Percentiles rank a stretch among this genome's conserved stretches.
phyloP scores from a whole-genome alignment of 2,888 invertebrate genomes.

The Drosophila pegasa region DNA sequence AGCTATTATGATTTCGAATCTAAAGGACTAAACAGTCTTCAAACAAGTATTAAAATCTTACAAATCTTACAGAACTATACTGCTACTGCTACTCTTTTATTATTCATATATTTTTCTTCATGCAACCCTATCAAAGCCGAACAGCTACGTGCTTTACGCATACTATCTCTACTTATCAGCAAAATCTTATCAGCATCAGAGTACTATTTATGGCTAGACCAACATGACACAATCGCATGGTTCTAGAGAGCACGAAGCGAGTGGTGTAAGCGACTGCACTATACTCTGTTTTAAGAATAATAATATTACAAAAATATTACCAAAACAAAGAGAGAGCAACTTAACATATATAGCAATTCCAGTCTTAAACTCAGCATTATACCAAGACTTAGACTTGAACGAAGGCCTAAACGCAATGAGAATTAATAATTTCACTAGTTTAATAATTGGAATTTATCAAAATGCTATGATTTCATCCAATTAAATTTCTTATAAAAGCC shows the following conservation, averaged over 20 bases:
- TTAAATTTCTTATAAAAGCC: too few species aligned
- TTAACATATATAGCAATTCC: neutral
- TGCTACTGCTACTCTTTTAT: neutral
- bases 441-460: too few species aligned
- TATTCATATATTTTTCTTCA: neutral
- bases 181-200: conserved; percentile 1
- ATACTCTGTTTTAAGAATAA: neutral
- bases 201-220: conserved; percentile 4
- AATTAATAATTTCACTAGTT: too few species aligned
- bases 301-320: neutral
- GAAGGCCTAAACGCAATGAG: too few species aligned
- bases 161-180: conserved; percentile 3
- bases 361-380: neutral
- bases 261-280: neutral
- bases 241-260: neutral
- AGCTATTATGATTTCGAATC: neutral
- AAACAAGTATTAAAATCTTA: neutral
- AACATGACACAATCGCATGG: conserved; percentile 2
- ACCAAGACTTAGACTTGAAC: neutral
- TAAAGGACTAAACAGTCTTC: neutral
- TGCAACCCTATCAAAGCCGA: neutral
- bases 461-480: neutral
- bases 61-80: neutral
- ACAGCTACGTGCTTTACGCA: neutral
- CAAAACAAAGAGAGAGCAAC: too few species aligned